A percentile compares a stretch with the other conserved stretches of the same genome.
phyloP scores from a whole-genome alignment of 2,797 vertebrate genomes.

The Petrocephalus schoutedeni region DNA sequence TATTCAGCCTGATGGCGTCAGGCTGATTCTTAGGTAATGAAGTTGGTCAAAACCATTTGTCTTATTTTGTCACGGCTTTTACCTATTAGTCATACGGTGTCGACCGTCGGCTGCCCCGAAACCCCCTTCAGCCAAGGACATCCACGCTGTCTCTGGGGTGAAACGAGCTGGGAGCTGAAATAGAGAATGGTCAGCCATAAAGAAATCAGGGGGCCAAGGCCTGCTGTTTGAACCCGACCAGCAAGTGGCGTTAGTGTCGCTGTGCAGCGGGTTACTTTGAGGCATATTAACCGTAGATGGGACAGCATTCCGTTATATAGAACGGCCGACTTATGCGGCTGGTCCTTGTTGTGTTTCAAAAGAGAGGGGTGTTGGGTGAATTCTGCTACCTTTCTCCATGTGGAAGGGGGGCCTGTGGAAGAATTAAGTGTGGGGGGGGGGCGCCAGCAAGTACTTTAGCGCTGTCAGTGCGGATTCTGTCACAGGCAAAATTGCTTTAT shows the following conservation, averaged over 20 bases:
- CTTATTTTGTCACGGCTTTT: slow-evolving; percentile 73
- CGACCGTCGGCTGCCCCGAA: slow-evolving; percentile 63
- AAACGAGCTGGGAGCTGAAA: slow-evolving; percentile 42
- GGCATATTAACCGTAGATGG: not conserved
- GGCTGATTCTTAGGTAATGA: slow-evolving; percentile 73
- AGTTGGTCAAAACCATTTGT: slow-evolving; percentile 73
- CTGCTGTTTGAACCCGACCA: not conserved
- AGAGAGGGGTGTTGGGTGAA: not conserved
- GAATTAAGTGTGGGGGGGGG: not conserved
- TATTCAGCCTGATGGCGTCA: slow-evolving; percentile 60
- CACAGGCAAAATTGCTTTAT: not conserved
- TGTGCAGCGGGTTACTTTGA: not conserved
- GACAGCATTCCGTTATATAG: not conserved
- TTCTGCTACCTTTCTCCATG: slow-evolving; percentile 29
- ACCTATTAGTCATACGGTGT: slow-evolving; percentile 67
- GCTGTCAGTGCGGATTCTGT: slow-evolving; percentile 4
- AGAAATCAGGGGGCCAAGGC: not conserved
- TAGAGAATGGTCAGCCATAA: slow-evolving; percentile 37
- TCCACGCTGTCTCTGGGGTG: slow-evolving; percentile 54
- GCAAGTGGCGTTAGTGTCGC: not conserved
- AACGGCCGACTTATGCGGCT: not conserved
- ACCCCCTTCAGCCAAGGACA: slow-evolving; percentile 69
- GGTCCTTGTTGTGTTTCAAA: not conserved
- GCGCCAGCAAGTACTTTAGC: not conserved
- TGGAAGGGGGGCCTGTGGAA: not conserved